Conservation (phyloP, 2,888 invertebrate species). For the Heteromurus nitidus region DNA sequence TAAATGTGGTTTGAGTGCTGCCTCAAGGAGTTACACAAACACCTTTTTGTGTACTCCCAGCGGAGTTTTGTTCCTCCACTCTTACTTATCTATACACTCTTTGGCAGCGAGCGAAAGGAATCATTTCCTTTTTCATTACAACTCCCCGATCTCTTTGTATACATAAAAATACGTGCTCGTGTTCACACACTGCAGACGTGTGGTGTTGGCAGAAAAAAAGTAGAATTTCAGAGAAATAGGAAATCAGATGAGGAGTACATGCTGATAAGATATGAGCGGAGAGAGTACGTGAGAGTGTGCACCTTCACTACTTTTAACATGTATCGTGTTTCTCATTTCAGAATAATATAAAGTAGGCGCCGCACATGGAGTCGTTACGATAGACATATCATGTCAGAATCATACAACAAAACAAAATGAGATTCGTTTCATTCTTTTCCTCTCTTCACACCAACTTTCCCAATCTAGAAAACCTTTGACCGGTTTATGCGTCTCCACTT, state of each 20-base stretch:
- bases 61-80: neutral
- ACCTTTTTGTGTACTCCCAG: constrained; percentile 26
- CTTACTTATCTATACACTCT: neutral
- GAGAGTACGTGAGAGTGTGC: neutral
- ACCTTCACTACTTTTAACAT: neutral
- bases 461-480: neutral
- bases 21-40: constrained; percentile 46
- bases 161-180: neutral
- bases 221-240: neutral
- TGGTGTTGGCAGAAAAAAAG: neutral
- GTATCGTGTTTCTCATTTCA: too few relatives aligned
- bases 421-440: too few relatives aligned
- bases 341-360: too few relatives aligned
- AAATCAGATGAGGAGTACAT: constrained; percentile 3
- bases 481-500: neutral
- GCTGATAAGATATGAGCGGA: neutral
- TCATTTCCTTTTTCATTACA: constrained; percentile 6
- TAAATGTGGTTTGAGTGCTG: constrained; percentile 35
- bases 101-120: neutral
- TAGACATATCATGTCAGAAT: too few relatives aligned
- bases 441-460: too few relatives aligned
- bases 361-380: too few relatives aligned
- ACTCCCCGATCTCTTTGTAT: neutral
- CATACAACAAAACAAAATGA: neutral
- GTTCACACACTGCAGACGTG: neutral